Base-by-base conservation (phyloP, 2,113 vertebrate species). In the Tachysurus vachellii region DNA sequence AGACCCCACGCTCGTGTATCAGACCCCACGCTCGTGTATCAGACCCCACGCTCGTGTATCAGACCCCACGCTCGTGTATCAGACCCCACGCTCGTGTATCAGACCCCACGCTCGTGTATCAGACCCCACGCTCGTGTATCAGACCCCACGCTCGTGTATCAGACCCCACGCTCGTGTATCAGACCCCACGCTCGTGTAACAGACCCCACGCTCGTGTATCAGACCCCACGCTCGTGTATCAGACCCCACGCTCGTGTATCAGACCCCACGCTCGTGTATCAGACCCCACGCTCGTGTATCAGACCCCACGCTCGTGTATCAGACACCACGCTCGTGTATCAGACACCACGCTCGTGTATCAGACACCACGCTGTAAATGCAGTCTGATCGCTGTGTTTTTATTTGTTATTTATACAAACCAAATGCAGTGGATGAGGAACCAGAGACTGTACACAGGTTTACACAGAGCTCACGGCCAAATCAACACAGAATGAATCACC, bases 401-500 rank as follows among this genome's bases (percentile, higher is more conserved):
- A 71, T 57, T 28, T 77, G 21, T 56, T 62, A 14, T 79, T 56
- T 21, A 11, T 70, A 42, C 44, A 23, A 17, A 11, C 9, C 57
- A 28, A 59, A 53, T 66, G 5, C n/a, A 13, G 23, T 5, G 14
- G 28, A 0, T 42, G 7, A 56, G 47, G 47, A 17, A 53, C n/a
- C 50, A 28, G 26, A 31, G 16, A 36, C 47, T 71, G 47, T 36
- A 9, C 36, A 2, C 31, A 23, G 77, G 31, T 68, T 71, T 44
- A 70, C 50, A 8, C 59, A 6, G 47, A 13, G 76, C 56, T 71
- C 64, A n/a, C 10, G 0, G 85, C 80, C 66, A 82, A 82, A 73
- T 50, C 85, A 47, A 59, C 50, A 54, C 12, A 73, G 54, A 16
- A 16, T 82, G 85, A 86, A 71, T 82, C 54, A 71, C 17, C 42